These are phyloP conservation scores for Pegoplata infirma DNA, from an alignment of 2,888 invertebrate species.

Conservation along the genomic window DNA sequence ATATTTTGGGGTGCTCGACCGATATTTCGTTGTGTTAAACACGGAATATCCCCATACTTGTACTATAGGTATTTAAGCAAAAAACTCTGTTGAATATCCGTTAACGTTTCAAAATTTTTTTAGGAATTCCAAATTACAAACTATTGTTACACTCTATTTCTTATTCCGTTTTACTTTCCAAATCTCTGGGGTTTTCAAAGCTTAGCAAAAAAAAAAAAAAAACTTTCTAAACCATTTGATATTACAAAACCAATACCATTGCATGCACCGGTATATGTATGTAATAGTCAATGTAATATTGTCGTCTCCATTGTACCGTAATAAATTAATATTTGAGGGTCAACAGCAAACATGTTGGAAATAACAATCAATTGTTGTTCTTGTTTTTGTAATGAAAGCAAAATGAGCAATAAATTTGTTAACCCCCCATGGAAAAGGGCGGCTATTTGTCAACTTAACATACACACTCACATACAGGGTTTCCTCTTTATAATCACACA, in stretches of 20 bases:
- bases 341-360: slow-evolving; percentile 37
- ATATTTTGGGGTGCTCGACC: too few relatives aligned
- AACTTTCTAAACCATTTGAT: not conserved
- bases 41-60: too few relatives aligned
- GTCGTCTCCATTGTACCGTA: not conserved
- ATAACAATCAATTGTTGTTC: slow-evolving; percentile 19
- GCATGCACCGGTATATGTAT: not conserved
- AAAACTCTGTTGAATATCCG: too few relatives aligned
- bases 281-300: not conserved
- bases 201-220: not conserved
- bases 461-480: slow-evolving; percentile 4
- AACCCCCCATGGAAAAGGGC: slow-evolving; percentile 36
- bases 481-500: slow-evolving; percentile 16
- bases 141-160: too few relatives aligned
- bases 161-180: too few relatives aligned
- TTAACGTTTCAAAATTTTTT: too few relatives aligned
- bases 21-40: too few relatives aligned
- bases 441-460: slow-evolving; percentile 42
- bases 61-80: too few relatives aligned
- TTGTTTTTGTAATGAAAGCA: slow-evolving; percentile 7
- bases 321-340: slow-evolving; percentile 50
- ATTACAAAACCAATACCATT: not conserved
- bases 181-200: too few relatives aligned
- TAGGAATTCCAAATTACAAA: too few relatives aligned
- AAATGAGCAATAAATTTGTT: slow-evolving; percentile 50